Evolutionary conservation across 2,797 vertebrate species (phyloP), one percentile per base, ranked within the genome.

Genomic region (Enteromius trimaculatus): DNA sequence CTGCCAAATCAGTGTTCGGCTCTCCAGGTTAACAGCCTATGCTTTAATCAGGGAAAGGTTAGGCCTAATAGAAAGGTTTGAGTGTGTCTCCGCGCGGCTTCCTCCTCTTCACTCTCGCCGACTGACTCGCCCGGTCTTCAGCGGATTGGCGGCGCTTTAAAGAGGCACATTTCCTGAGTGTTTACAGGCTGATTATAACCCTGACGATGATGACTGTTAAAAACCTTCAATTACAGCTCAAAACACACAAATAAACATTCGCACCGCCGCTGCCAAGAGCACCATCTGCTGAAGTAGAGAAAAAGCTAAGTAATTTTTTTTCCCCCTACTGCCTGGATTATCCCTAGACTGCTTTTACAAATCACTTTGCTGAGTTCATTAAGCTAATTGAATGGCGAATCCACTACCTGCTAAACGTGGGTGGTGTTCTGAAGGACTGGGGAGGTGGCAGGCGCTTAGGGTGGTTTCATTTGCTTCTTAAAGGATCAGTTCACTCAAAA

Each of bases 241-340:
- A 96, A 94, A 95, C 94, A 94, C 90, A 96, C 94, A 96, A 97
- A 96, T 96, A 97, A 96, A 96, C 95, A 97, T 96, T 96, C 94
- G 95, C 94, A 90, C 93, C 92, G 93, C 92, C 89, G 93, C 95
- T 96, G 96, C 96, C 96, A 97, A 96, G 95, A 94, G 92, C 93
- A 95, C 96, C 97, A 97, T 98, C 96, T 97, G 97, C 93, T 92
- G 90, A 94, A 90, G 92, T 90, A 88, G 90, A 87, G 90, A 88
- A 88, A 93, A 93, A 90, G 93, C 94, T 91, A 95, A 96, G 94
- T 94, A 94, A 95, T 95, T 92, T 94, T 93, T 91, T 88, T 68
- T 89, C 89, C 68, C 84, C 83, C 84, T 84, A 82, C 39, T 81
- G 84, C 81, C 68, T 51, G 92, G 95, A 95, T 95, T 95, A 95